Conservation (phyloP, 1,140 invertebrate species). For the Tetranychus urticae region DNA sequence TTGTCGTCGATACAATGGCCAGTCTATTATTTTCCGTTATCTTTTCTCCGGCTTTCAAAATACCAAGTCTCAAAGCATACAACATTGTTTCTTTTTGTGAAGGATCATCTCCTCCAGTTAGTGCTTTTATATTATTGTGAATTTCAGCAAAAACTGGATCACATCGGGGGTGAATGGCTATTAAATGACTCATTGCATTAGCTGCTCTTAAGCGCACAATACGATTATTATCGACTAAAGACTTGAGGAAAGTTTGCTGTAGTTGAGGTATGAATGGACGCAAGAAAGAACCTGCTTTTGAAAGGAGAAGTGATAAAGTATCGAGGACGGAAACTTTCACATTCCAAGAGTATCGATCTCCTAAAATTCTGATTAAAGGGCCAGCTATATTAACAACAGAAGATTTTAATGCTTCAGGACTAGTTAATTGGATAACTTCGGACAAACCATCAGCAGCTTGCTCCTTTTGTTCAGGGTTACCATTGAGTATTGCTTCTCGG, state of each 20-base stretch:
- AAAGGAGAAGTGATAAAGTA: slow-evolving; percentile 66
- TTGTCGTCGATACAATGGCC: slow-evolving; percentile 43
- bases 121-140: slow-evolving; percentile 53
- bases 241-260: slow-evolving; percentile 89
- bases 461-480: slow-evolving; percentile 79
- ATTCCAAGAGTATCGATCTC: slow-evolving; percentile 72
- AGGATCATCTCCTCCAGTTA: slow-evolving; percentile 38
- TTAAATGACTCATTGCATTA: slow-evolving; percentile 57
- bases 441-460: slow-evolving; percentile 75
- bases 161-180: slow-evolving; percentile 55
- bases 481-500: slow-evolving; percentile 82
- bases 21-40: slow-evolving; percentile 56
- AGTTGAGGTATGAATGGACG: slow-evolving; percentile 95
- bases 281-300: slow-evolving; percentile 69
- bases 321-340: slow-evolving; percentile 90
- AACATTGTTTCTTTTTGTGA: slow-evolving; percentile 56
- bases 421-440: slow-evolving; percentile 69
- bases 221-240: slow-evolving; percentile 63
- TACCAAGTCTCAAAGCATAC: slow-evolving; percentile 58
- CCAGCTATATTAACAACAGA: slow-evolving; percentile 92
- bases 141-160: slow-evolving; percentile 69
- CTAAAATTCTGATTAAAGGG: slow-evolving; percentile 84
- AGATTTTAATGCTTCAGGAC: slow-evolving; percentile 58
- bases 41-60: slow-evolving; percentile 59
- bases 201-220: slow-evolving; percentile 70